Conservation (phyloP, 2,797 vertebrate genomes). For the Lithobates pipiens region DNA sequence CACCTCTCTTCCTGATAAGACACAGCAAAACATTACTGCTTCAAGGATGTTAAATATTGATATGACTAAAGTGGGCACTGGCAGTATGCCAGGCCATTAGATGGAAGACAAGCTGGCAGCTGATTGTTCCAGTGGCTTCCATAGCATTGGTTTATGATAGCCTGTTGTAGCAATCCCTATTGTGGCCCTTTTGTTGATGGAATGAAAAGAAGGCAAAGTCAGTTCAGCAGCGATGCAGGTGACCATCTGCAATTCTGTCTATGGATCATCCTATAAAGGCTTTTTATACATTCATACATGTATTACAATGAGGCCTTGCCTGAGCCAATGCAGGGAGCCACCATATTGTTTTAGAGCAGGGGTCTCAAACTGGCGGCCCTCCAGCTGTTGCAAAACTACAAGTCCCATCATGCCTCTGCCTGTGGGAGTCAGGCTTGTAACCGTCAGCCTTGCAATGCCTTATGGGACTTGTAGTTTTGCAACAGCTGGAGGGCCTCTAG, state of each 20-base stretch:
- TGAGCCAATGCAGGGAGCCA: background rate
- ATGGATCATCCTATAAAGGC: background rate
- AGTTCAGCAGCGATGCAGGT: background rate
- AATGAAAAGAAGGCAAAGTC: background rate
- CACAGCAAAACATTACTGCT: slow-evolving; percentile 57
- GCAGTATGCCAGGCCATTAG: slow-evolving; percentile 39
- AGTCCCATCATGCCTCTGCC: too few relatives aligned
- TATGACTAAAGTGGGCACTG: slow-evolving; percentile 51
- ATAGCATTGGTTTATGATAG: background rate
- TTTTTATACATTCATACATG: background rate
- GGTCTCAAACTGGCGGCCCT: too few relatives aligned
- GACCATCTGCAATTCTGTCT: background rate
- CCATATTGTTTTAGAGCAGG: background rate
- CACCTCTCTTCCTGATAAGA: slow-evolving; percentile 41
- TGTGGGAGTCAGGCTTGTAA: too few relatives aligned
- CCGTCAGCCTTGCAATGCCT: too few relatives aligned
- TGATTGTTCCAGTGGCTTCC: background rate
- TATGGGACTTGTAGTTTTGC: too few relatives aligned
- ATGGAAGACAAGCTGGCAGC: slow-evolving; percentile 19
- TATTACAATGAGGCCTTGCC: background rate
- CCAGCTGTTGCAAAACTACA: too few relatives aligned
- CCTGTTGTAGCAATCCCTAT: background rate
- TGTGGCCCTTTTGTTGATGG: background rate
- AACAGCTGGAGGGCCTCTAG: too few relatives aligned
- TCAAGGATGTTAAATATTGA: slow-evolving; percentile 54